Evolutionary conservation across 2,113 vertebrate species (phyloP).

Genomic region (Xerus inauris): DNA sequence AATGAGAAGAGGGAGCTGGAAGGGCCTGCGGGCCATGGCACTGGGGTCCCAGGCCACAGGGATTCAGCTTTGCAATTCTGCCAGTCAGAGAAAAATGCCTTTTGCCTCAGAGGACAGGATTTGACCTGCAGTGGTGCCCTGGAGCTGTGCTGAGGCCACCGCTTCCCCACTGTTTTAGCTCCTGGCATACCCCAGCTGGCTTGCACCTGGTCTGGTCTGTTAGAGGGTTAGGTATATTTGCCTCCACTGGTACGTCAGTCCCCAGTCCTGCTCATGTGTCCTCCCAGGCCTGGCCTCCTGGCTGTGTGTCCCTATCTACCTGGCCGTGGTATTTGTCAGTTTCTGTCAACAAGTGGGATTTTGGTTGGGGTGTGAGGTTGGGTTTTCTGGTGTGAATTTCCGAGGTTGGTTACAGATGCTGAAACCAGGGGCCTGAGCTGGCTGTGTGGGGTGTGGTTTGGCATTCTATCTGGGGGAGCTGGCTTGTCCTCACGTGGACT

Average conservation of each 20-base stretch:
- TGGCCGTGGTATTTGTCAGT: background rate
- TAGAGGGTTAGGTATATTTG: accelerated
- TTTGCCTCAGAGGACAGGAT: background rate
- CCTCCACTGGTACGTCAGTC: background rate
- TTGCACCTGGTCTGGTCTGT: background rate
- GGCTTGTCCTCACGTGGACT: background rate
- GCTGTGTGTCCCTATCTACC: background rate
- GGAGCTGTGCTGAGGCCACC: background rate
- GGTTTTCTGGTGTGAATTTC: conserved; percentile 58
- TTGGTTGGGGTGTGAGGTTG: conserved; percentile 20
- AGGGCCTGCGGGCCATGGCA: accelerated
- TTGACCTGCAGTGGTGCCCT: background rate
- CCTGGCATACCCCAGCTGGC: background rate
- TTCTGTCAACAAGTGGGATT: background rate
- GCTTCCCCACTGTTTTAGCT: background rate
- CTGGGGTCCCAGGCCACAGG: accelerated
- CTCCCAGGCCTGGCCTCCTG: background rate
- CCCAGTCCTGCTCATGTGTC: accelerated
- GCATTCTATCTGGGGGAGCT: conserved; percentile 29
- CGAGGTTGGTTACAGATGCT: conserved; percentile 38
- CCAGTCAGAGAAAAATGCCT: background rate
- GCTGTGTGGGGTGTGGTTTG: conserved; percentile 22
- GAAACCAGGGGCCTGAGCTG: background rate
- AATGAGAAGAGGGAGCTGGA: no score
- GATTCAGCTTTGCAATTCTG: background rate